Evolutionary conservation across 2,888 invertebrate genomes (phyloP), one percentile per base, ranked within the genome.

Genomic region (Dascillus cervinus): DNA sequence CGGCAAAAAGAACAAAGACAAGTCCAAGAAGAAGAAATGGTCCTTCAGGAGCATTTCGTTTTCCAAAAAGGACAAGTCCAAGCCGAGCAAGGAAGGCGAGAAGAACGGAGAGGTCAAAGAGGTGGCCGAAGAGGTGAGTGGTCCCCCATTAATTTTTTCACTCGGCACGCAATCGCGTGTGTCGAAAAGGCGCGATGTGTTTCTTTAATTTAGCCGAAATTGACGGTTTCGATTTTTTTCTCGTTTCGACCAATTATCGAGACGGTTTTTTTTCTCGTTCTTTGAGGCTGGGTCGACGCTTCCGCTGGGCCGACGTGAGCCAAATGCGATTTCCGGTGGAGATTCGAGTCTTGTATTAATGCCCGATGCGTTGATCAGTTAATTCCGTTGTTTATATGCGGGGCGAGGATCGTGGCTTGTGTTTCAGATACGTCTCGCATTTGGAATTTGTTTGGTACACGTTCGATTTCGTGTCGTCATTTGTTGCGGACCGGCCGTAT

Each of bases 31-130:
- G 77, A 87, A 86, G 77, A 87, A 87, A 72, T 88, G 86, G 86
- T 87, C 86, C 53, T 80, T 88, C 67, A 78, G 87, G 58, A 84
- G 81, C 59, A 82, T 88, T 69, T 86, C 86, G 59, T 88, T 88
- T 66, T 82, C 84, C 59, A 81, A 81, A 66, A 87, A 86, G 67
- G 88, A 88, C 62, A 88, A 87, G 71, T 80, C 78, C 50, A 88
- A 88, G 65, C 86, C 86, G 49, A 74, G 73, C 53, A 83, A 85
- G 65, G 70, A 71, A 14, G 55, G 64, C 12, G 66, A 69, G 64
- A 81, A 70, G 64, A 72, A 71, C 48, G 72, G 71, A 30, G 72
- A 73, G 41, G 67, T 72, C 38, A 65, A 71, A 44, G 73, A 73
- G 58, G 71, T 77, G 40, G 72, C 71, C 15, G 78, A 77, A 58